Evolutionary conservation across 2,797 vertebrate genomes (phyloP).

Genomic region (Heteromormyrus szaboi): DNA sequence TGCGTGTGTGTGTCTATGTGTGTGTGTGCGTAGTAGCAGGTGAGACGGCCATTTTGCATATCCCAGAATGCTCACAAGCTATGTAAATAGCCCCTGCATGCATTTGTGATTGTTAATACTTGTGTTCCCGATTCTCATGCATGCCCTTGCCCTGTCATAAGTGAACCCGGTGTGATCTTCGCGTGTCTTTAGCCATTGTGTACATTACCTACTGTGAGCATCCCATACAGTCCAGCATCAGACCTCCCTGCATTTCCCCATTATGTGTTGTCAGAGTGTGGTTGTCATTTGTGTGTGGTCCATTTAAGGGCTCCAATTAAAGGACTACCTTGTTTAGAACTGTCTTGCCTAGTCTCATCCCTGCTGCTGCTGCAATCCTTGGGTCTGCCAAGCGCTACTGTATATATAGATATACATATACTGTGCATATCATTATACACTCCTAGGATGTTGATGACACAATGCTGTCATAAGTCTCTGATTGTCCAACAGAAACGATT

Average conservation of each 20-base stretch:
- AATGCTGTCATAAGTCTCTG: not conserved
- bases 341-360: not conserved
- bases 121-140: not conserved
- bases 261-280: not conserved
- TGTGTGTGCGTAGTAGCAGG: not conserved
- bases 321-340: not conserved
- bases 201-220: not conserved
- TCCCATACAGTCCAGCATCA: not conserved
- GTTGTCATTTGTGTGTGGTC: not conserved
- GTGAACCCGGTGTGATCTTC: not conserved
- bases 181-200: not conserved
- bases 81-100: not conserved
- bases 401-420: not conserved
- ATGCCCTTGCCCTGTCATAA: not conserved
- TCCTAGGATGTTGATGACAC: not conserved
- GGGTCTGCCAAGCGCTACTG: not conserved
- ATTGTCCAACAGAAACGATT: not conserved
- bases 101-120: not conserved
- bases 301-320: not conserved
- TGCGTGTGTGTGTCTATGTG: too few species aligned
- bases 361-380: not conserved
- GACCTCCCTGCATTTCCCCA: not conserved
- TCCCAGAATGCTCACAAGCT: not conserved
- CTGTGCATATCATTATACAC: not conserved
- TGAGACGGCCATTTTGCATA: not conserved